phyloP scores from a whole-genome alignment of 2,888 invertebrate genomes.

The Parnassius orleans region DNA sequence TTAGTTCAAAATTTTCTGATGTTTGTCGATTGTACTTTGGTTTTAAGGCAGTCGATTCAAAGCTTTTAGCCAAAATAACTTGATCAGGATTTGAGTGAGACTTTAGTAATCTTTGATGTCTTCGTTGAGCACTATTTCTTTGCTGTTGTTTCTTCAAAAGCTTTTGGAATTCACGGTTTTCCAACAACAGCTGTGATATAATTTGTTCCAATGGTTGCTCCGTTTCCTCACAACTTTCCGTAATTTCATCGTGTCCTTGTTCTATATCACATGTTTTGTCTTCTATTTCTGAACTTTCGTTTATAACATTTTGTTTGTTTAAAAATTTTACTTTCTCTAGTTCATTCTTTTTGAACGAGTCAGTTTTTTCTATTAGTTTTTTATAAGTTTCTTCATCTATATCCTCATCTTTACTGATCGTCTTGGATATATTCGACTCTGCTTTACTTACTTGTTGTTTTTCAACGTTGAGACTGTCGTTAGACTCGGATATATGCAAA shows the following conservation, averaged over 20 bases:
- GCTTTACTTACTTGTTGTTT: slow-evolving; percentile 48
- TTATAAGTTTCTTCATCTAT: slow-evolving; percentile 74
- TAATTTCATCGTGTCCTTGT: slow-evolving; percentile 40
- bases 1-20: slow-evolving; percentile 55
- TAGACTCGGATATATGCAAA: slow-evolving; percentile 83
- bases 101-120: slow-evolving; percentile 79
- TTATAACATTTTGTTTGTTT: slow-evolving; percentile 74
- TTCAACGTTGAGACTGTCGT: slow-evolving; percentile 80
- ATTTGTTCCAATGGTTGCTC: slow-evolving; percentile 87
- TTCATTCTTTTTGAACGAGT: slow-evolving; percentile 78
- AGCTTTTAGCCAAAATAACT: slow-evolving; percentile 63
- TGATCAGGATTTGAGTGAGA: slow-evolving; percentile 77
- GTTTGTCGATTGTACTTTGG: slow-evolving; percentile 62
- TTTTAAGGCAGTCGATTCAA: slow-evolving; percentile 55
- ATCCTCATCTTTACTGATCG: slow-evolving; percentile 67
- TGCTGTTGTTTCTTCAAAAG: slow-evolving; percentile 87
- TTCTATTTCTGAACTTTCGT: slow-evolving; percentile 66
- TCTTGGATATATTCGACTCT: slow-evolving; percentile 45
- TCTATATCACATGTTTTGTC: slow-evolving; percentile 52
- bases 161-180: slow-evolving; percentile 90
- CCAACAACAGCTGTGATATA: slow-evolving; percentile 90
- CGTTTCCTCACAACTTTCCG: slow-evolving; percentile 57
- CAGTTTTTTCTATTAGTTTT: slow-evolving; percentile 75
- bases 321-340: slow-evolving; percentile 74
- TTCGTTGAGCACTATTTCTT: slow-evolving; percentile 75